phyloP scores from a whole-genome alignment of 2,113 vertebrate species.

The Istiophorus platypterus region DNA sequence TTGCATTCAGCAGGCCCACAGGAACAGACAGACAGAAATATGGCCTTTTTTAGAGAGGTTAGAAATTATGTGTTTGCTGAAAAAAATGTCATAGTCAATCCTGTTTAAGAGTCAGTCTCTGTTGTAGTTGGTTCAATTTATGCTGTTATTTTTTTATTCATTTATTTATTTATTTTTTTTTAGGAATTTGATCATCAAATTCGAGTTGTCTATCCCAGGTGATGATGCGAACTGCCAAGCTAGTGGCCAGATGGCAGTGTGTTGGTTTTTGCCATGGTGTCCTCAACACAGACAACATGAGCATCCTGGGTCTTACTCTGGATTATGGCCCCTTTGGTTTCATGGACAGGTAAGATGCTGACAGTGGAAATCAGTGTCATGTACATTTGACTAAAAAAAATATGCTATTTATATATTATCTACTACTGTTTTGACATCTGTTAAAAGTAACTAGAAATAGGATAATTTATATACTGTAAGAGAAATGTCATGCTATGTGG shows the following conservation, averaged over 20 bases:
- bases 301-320: constrained; percentile 92
- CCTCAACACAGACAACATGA: constrained; percentile 97
- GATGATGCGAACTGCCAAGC: constrained; percentile 84
- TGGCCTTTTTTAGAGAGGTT: constrained; percentile 92
- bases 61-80: neutral
- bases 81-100: neutral
- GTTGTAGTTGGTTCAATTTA: neutral
- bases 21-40: constrained; percentile 84
- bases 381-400: too few relatives aligned
- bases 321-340: constrained; percentile 96
- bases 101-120: neutral
- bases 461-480: neutral
- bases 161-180: too few relatives aligned
- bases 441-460: neutral
- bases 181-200: neutral
- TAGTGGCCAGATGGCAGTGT: constrained; percentile 95
- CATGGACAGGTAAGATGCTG: constrained; percentile 93
- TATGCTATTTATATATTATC: neutral
- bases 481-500: neutral
- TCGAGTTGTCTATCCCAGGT: constrained; percentile 78
- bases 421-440: neutral
- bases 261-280: constrained; percentile 95
- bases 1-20: constrained; percentile 85
- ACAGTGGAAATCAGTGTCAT: neutral
- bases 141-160: too few relatives aligned